Evolutionary conservation across 2,888 invertebrate genomes (phyloP).

Genomic region (Lochmaea crataegi): DNA sequence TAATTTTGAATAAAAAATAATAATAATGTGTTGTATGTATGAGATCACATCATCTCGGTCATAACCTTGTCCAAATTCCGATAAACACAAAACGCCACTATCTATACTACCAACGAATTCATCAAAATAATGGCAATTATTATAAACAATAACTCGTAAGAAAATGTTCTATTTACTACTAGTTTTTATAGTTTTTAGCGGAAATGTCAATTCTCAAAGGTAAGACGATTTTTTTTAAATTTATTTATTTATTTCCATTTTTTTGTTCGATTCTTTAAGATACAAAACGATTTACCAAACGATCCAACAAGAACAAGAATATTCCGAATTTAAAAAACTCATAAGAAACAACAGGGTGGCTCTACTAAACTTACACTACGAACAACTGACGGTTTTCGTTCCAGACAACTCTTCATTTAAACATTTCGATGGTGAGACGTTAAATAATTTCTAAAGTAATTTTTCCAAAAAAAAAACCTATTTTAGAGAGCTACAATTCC

Average conservation of each 20-base stretch:
- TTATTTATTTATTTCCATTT: background rate
- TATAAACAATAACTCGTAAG: constrained; percentile 7
- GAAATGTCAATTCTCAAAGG: constrained; percentile 25
- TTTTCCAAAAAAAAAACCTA: no score
- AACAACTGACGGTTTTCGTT: constrained; percentile 85
- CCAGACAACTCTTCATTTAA: constrained; percentile 88
- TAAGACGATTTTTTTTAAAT: constrained; percentile 2
- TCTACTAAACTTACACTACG: constrained; percentile 76
- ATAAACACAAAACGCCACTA: constrained; percentile 11
- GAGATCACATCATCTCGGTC: constrained; percentile 38
- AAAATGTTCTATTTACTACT: background rate
- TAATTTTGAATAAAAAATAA: background rate
- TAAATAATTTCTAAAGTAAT: no score
- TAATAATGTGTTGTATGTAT: no score
- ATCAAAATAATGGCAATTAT: constrained; percentile 25
- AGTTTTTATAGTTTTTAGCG: constrained; percentile 5
- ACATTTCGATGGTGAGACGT: constrained; percentile 63
- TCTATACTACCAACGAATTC: constrained; percentile 3
- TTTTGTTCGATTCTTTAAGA: constrained; percentile 12
- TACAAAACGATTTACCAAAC: constrained; percentile 54
- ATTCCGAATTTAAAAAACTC: constrained; percentile 79
- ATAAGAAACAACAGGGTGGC: constrained; percentile 74
- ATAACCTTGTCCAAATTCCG: constrained; percentile 44
- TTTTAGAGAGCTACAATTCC: constrained; percentile 63
- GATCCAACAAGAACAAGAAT: constrained; percentile 54